Conservation (phyloP, 2,888 invertebrate species). For the Lithophane ornitopus region DNA sequence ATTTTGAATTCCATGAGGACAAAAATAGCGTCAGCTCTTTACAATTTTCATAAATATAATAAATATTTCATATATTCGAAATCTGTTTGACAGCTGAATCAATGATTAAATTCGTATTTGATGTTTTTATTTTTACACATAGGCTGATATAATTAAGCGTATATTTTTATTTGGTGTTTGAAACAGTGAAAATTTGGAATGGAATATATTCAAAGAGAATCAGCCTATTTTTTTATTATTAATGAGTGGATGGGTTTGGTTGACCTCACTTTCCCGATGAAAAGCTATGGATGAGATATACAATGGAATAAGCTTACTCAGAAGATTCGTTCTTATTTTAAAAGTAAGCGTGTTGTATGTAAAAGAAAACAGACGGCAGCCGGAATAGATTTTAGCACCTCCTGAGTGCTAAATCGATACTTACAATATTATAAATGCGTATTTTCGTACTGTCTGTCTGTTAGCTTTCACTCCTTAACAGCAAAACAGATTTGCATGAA, state of each 20-base stretch:
- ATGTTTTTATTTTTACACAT: background rate
- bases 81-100: background rate
- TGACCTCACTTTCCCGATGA: background rate
- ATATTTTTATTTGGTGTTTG: background rate
- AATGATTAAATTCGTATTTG: background rate
- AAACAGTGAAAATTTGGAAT: background rate
- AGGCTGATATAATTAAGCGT: background rate
- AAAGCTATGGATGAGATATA: background rate
- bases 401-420: too few species aligned
- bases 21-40: background rate
- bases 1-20: background rate
- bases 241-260: background rate
- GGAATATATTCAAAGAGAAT: background rate
- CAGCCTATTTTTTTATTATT: background rate
- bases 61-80: background rate
- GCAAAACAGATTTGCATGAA: background rate
- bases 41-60: background rate
- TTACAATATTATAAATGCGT: too few species aligned
- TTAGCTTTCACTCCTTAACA: background rate
- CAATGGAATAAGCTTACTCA: background rate
- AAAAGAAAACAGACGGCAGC: too few species aligned
- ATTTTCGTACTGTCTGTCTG: background rate
- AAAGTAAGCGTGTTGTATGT: background rate
- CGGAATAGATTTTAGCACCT: background rate
- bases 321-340: background rate